Evolutionary conservation across 2,797 vertebrate genomes (phyloP).

Genomic region (Molossus molossus): DNA sequence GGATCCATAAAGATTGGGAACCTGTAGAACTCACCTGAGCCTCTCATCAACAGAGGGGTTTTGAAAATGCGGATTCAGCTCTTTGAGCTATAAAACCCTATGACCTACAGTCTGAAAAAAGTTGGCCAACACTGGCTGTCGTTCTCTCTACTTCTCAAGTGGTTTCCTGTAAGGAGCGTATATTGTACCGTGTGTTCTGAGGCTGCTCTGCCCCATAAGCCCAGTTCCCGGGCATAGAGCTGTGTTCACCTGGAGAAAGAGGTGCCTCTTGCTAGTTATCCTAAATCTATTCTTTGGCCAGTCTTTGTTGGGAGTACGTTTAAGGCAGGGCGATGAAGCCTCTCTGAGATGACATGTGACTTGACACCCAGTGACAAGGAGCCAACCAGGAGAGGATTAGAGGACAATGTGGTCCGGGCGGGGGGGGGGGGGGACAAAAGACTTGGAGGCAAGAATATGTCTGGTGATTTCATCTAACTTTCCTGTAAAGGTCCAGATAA

Average conservation of each 20-base stretch:
- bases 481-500: not conserved
- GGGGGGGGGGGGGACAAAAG: not conserved
- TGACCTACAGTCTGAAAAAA: not conserved
- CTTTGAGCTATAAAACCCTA: not conserved
- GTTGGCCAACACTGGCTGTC: not conserved
- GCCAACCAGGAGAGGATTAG: not conserved
- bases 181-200: not conserved
- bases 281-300: not conserved
- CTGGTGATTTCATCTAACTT: not conserved
- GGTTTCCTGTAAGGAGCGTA: slow-evolving; percentile 9
- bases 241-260: slow-evolving; percentile 34
- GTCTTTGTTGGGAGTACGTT: not conserved
- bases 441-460: not conserved
- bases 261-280: not conserved
- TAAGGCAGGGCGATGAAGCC: not conserved
- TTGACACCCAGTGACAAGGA: not conserved
- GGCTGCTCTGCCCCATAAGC: not conserved
- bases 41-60: not conserved
- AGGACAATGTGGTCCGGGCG: not conserved
- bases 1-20: not conserved
- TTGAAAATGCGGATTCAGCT: not conserved
- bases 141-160: not conserved
- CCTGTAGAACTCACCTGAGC: not conserved
- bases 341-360: not conserved
- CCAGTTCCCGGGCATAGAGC: not conserved